A percentile compares a stretch with the other conserved stretches of the same genome.
phyloP scores from a whole-genome alignment of 1,140 invertebrate species.

The Anthonomus grandis region DNA sequence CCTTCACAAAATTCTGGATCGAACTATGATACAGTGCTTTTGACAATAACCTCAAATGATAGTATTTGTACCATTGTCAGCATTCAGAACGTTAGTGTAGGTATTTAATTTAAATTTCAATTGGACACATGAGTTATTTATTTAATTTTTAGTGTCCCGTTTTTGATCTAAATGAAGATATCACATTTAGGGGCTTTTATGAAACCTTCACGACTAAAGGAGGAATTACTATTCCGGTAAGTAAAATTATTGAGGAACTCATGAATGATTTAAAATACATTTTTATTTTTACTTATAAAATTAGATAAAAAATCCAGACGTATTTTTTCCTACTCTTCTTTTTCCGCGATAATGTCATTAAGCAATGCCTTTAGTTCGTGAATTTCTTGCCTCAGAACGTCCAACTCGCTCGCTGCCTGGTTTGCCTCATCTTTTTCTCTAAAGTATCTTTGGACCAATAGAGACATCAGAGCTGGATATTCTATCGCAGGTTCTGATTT shows the following conservation, averaged over 20 bases:
- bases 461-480: conserved; percentile 53
- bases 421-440: conserved; percentile 46
- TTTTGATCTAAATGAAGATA: conserved; percentile 69
- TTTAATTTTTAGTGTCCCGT: conserved; percentile 65
- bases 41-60: conserved; percentile 63
- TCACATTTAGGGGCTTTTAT: conserved; percentile 67
- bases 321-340: conserved; percentile 10
- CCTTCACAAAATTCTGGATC: conserved; percentile 45
- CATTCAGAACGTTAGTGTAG: conserved; percentile 69
- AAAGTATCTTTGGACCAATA: conserved; percentile 56
- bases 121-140: background rate
- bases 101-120: conserved; percentile 34
- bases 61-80: conserved; percentile 67
- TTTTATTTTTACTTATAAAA: too few species aligned
- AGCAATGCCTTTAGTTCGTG: conserved; percentile 40
- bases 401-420: conserved; percentile 39
- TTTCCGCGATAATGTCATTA: conserved; percentile 32
- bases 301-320: background rate
- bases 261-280: too few species aligned
- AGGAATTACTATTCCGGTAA: conserved; percentile 67
- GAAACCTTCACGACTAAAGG: conserved; percentile 70
- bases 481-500: conserved; percentile 26
- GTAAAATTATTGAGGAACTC: too few species aligned
- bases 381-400: conserved; percentile 41
- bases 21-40: conserved; percentile 58